phyloP scores from a whole-genome alignment of 2,888 invertebrate species.

The Brenthis hecate region DNA sequence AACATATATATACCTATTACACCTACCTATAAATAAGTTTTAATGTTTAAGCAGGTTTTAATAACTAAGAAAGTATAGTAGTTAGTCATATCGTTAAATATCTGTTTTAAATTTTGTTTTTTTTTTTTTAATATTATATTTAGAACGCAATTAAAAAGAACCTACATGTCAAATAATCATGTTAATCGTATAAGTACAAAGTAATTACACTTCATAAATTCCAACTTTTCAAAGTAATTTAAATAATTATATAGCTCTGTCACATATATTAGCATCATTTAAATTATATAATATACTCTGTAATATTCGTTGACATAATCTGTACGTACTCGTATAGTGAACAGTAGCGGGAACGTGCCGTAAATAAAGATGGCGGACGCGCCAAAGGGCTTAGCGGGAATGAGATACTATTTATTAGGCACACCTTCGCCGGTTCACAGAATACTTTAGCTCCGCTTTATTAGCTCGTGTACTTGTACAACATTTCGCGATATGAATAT shows the following conservation, averaged over 20 bases:
- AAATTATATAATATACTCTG: slow-evolving; percentile 20
- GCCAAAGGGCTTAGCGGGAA: slow-evolving; percentile 56
- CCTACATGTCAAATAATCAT: too few relatives aligned
- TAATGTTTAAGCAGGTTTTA: too few relatives aligned
- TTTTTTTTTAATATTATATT: too few relatives aligned
- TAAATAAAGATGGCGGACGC: slow-evolving; percentile 70
- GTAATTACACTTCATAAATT: too few relatives aligned
- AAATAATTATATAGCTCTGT: neutral
- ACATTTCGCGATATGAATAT: slow-evolving; percentile 28
- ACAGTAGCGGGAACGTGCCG: slow-evolving; percentile 68
- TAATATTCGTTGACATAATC: slow-evolving; percentile 39
- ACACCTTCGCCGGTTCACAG: slow-evolving; percentile 44
- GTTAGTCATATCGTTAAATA: too few relatives aligned
- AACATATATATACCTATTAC: too few relatives aligned
- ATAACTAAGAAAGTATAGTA: too few relatives aligned
- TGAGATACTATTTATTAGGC: slow-evolving; percentile 53
- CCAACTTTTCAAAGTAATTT: neutral
- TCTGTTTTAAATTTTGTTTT: too few relatives aligned
- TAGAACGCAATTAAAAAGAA: too few relatives aligned
- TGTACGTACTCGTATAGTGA: slow-evolving; percentile 44
- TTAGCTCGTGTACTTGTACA: slow-evolving; percentile 33
- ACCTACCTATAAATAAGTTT: too few relatives aligned
- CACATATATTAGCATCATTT: neutral
- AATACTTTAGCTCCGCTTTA: slow-evolving; percentile 42
- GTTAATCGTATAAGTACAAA: too few relatives aligned